Evolutionary conservation across 2,113 vertebrate species (phyloP), one percentile per base, ranked within the genome.

Genomic region (rabbit (Oryctolagus cuniculus)): DNA sequence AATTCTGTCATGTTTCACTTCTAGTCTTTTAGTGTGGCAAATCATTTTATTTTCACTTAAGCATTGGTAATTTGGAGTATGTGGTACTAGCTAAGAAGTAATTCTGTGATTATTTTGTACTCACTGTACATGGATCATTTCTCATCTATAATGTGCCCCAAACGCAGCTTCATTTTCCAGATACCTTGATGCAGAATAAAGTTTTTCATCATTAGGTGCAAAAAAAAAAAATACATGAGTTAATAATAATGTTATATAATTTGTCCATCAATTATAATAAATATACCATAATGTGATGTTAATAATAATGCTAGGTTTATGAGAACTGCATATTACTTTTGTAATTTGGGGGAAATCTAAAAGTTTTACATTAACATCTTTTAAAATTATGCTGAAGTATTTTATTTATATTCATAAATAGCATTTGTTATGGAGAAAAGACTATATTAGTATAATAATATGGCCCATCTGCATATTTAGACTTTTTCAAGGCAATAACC

Each of bases 171-270:
- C 99, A 99, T 98, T 99, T 99, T 99, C 99, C 99, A 99, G 99
- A 99, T 99, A 99, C 99, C 99, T 99, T 99, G 99, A 98, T 99
- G 99, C 99, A 98, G 99, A 99, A 99, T 98, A 99, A 99, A 99
- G 98, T 98, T 98, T 98, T 96, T 96, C 96, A 97, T 97, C 94
- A 90, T 95, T 92, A 97, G 88, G 67, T 94, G 72, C 85, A 96
- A 38, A 38, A 38, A 38, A 38, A 38, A 38, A 38, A n/a, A n/a
- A n/a, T n/a, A n/a, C n/a, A n/a, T n/a, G n/a, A n/a, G n/a, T 51
- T 91, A 66, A 34, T 36, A 72, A 77, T 64, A 63, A 55, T 13
- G 1, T 72, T 61, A 66, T 19, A 91, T 36, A 69, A n/a, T 15
- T 64, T 10, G 10, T 6, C 21, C 38, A 74, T 55, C 38, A 91